Evolutionary conservation across 2,797 vertebrate species (phyloP).

Genomic region (Myoxocephalus aenaeus): DNA sequence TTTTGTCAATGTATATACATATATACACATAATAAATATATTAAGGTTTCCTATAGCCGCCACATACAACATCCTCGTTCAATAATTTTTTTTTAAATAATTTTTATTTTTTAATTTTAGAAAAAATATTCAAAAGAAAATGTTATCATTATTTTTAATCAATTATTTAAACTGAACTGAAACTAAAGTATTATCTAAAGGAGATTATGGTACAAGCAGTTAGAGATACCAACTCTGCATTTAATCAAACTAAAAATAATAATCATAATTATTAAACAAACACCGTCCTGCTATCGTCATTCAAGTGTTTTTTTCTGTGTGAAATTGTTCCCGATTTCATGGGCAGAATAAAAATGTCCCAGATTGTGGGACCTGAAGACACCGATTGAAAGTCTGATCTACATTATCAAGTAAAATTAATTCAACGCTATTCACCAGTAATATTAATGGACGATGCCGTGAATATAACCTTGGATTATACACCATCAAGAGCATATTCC

Average conservation of each 20-base stretch:
- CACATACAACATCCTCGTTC: background rate
- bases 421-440: constrained; percentile 2
- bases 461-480: constrained; percentile 24
- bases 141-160: background rate
- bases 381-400: background rate
- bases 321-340: background rate
- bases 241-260: background rate
- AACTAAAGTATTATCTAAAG: background rate
- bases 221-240: background rate
- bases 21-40: background rate
- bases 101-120: too few relatives aligned
- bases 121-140: background rate
- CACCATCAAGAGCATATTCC: background rate
- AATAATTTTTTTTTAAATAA: too few relatives aligned
- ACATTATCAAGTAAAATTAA: background rate
- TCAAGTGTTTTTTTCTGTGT: background rate
- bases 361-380: background rate
- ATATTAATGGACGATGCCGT: background rate
- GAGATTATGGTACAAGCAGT: background rate
- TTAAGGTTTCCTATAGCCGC: background rate
- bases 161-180: background rate
- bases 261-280: background rate
- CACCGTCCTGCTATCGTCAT: background rate
- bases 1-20: too few relatives aligned
- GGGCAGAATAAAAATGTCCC: background rate